phyloP scores from a whole-genome alignment of 2,113 vertebrate genomes.

The Apodemus speciosus region DNA sequence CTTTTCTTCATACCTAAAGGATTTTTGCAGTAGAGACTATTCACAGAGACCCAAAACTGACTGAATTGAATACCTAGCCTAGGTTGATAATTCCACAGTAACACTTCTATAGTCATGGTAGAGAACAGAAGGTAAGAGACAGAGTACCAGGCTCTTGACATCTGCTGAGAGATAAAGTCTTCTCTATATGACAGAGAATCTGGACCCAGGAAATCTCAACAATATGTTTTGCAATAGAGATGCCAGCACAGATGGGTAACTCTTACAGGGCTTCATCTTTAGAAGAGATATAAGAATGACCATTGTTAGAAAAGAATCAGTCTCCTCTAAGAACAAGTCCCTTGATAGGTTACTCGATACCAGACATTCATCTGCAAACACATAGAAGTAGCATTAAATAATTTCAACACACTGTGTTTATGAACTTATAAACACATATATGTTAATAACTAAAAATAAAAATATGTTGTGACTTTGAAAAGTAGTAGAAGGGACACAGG shows the following conservation, averaged over 20 bases:
- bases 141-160: background rate
- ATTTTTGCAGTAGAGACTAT: background rate
- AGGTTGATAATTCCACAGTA: background rate
- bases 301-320: background rate
- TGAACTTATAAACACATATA: background rate
- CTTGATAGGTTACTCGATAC: background rate
- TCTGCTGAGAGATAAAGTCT: background rate
- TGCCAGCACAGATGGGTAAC: background rate
- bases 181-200: background rate
- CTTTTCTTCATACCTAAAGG: too few species aligned
- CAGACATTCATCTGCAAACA: background rate
- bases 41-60: background rate
- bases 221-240: background rate
- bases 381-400: background rate
- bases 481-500: background rate
- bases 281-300: background rate
- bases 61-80: too few species aligned
- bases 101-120: background rate
- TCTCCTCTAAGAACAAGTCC: background rate
- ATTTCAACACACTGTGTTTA: background rate
- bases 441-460: background rate
- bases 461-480: background rate
- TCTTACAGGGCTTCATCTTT: background rate
- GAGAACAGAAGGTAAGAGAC: background rate
- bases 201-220: background rate